phyloP scores from a whole-genome alignment of 2,797 vertebrate genomes.

The Myotis pilosus region DNA sequence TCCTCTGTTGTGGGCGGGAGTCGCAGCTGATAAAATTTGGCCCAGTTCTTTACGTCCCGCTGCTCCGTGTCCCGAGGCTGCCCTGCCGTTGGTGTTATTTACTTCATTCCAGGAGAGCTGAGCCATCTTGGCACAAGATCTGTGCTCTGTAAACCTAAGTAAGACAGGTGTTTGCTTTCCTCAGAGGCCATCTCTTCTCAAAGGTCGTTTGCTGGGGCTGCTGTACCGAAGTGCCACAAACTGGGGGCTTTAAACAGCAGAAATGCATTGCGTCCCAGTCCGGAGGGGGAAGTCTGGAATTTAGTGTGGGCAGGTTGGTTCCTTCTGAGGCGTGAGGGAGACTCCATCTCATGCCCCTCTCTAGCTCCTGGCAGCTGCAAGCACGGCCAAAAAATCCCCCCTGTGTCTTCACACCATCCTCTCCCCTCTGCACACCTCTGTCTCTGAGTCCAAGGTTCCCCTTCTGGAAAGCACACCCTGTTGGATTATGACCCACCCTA shows the following conservation, averaged over 20 bases:
- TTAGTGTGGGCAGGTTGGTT: neutral
- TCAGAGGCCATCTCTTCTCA: neutral
- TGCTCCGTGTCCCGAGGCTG: neutral
- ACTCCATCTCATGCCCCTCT: too few species aligned
- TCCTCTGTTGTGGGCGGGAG: conserved; percentile 17
- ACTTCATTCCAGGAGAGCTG: neutral
- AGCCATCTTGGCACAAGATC: neutral
- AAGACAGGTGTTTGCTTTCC: neutral
- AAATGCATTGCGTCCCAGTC: neutral
- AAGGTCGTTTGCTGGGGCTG: neutral
- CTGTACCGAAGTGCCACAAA: neutral
- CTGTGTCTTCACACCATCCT: neutral
- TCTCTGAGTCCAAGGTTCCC: neutral
- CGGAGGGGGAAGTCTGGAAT: neutral
- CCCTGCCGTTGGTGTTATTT: neutral
- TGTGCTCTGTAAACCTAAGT: neutral
- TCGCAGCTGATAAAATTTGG: neutral
- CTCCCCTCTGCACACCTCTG: neutral
- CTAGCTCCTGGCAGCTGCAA: neutral
- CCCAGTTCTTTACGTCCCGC: neutral
- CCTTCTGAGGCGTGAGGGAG: neutral
- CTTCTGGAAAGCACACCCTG: neutral
- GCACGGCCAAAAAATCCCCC: too few species aligned
- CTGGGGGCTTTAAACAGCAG: neutral
- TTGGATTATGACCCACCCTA: neutral